Percentiles rank a stretch among this genome's conserved stretches.
These are phyloP conservation scores for Channa striata DNA, from an alignment of 2,797 vertebrate genomes.

Conservation along the genomic window DNA sequence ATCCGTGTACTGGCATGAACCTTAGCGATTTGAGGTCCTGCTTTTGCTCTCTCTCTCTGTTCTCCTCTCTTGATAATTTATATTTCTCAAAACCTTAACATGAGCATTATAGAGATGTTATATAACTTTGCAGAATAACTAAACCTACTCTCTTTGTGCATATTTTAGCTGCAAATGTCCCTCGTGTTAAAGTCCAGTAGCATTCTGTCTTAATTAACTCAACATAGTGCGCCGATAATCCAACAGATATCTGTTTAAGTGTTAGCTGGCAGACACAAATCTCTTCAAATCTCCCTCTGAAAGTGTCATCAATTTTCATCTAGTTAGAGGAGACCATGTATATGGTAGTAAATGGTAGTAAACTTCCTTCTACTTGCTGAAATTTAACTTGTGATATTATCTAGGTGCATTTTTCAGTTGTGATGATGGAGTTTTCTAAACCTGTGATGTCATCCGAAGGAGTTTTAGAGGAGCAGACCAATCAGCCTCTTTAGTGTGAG, in stretches of 20 bases:
- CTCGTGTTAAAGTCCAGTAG: background rate
- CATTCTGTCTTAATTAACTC: slow-evolving; percentile 28
- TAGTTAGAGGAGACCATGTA: no score
- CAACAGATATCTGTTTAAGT: slow-evolving; percentile 7
- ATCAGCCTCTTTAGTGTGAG: no score
- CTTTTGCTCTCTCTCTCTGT: slow-evolving; percentile 22
- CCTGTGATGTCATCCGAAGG: no score
- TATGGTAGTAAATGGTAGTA: no score
- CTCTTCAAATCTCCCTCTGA: background rate
- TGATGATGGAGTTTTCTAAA: no score
- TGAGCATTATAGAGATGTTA: slow-evolving; percentile 17
- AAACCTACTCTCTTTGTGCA: slow-evolving; percentile 6
- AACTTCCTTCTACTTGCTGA: no score
- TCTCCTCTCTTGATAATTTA: slow-evolving; percentile 4
- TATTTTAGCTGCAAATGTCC: slow-evolving; percentile 16
- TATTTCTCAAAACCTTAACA: slow-evolving; percentile 1
- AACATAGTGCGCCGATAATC: slow-evolving; percentile 1
- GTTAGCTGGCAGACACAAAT: slow-evolving; percentile 10
- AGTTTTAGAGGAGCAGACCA: no score
- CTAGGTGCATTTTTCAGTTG: no score
- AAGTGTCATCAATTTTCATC: no score
- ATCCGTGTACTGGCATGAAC: slow-evolving; percentile 21
- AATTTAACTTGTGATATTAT: no score
- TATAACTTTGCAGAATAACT: slow-evolving; percentile 16
- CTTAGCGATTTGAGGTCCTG: slow-evolving; percentile 30